Evolutionary conservation across 2,888 invertebrate genomes (phyloP).

Genomic region (Mylabris sibirica): DNA sequence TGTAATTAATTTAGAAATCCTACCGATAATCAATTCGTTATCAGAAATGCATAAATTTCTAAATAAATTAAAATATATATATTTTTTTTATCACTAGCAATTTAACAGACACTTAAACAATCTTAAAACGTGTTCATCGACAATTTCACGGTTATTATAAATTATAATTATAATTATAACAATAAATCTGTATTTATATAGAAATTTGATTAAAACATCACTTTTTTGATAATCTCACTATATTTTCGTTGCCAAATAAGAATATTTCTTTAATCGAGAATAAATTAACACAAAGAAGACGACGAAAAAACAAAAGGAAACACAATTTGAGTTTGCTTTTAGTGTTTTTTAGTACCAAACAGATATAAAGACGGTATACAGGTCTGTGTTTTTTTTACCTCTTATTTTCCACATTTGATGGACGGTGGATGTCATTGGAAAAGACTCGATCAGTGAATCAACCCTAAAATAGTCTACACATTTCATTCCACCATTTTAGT

Average conservation of each 20-base stretch:
- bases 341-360: neutral
- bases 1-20: neutral
- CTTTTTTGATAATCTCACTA: neutral
- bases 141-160: neutral
- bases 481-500: neutral
- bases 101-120: constrained; percentile 1
- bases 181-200: neutral
- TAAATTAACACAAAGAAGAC: neutral
- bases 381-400: neutral
- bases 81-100: neutral
- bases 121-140: constrained; percentile 3
- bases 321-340: neutral
- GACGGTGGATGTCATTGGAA: constrained; percentile 49
- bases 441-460: constrained; percentile 52
- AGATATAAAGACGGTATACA: neutral
- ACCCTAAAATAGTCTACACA: constrained; percentile 49
- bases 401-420: constrained; percentile 39
- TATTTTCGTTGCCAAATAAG: neutral
- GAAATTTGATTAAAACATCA: constrained; percentile 4
- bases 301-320: neutral
- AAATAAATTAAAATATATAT: constrained; percentile 8
- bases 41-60: neutral
- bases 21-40: neutral
- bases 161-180: neutral
- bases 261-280: neutral